Evolutionary conservation across 2,888 invertebrate genomes (phyloP).

Genomic region (Horisme vitalbata): DNA sequence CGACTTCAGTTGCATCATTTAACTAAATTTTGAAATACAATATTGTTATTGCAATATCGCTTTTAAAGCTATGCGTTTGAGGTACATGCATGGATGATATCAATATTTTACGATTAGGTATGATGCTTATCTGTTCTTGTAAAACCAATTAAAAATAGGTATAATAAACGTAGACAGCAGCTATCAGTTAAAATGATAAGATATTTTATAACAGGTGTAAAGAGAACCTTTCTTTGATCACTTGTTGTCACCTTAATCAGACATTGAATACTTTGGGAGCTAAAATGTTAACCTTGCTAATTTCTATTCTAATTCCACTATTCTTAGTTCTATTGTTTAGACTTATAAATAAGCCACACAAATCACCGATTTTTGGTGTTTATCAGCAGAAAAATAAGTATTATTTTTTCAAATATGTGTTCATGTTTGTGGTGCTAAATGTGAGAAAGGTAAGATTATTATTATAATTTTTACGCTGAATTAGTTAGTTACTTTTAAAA

Average conservation of each 20-base stretch:
- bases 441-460: constrained; percentile 77
- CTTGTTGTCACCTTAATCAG: not conserved
- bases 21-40: not conserved
- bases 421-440: constrained; percentile 68
- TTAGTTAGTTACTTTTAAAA: too few species aligned
- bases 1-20: too few species aligned
- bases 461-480: not conserved
- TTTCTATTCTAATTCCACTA: constrained; percentile 49
- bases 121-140: too few species aligned
- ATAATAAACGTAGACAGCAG: not conserved
- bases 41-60: constrained; percentile 3
- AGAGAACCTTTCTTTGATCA: constrained; percentile 5
- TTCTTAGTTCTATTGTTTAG: constrained; percentile 55
- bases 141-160: not conserved
- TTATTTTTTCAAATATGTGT: constrained; percentile 75
- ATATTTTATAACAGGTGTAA: constrained; percentile 2
- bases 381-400: constrained; percentile 77
- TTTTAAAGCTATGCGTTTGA: not conserved
- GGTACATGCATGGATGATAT: not conserved
- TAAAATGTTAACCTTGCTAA: constrained; percentile 51
- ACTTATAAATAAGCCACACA: constrained; percentile 56
- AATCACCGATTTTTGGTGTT: constrained; percentile 72
- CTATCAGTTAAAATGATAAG: constrained; percentile 17
- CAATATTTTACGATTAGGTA: too few species aligned
- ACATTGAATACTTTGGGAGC: not conserved